Evolutionary conservation across 2,888 invertebrate genomes (phyloP).

Genomic region (Hemicrepidius hirtus): DNA sequence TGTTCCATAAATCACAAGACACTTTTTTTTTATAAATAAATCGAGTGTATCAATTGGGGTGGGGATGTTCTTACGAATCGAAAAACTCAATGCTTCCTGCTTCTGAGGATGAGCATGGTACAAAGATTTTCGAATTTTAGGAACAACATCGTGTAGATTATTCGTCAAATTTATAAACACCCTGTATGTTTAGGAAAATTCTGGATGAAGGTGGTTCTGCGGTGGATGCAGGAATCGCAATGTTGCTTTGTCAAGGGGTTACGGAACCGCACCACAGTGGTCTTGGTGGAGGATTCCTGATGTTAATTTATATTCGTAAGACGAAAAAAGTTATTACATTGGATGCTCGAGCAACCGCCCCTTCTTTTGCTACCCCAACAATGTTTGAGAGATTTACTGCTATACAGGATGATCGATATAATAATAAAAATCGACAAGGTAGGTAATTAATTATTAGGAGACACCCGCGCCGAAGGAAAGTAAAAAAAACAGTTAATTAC

Average conservation of each 20-base stretch:
- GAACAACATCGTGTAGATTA: too few relatives aligned
- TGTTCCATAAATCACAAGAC: too few relatives aligned
- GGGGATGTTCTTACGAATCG: too few relatives aligned
- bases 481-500: too few relatives aligned
- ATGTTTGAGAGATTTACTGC: constrained; percentile 10
- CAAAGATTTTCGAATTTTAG: too few relatives aligned
- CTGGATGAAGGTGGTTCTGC: constrained; percentile 26
- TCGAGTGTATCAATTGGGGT: too few relatives aligned
- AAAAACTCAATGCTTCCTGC: too few relatives aligned
- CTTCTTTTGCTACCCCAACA: neutral
- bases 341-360: constrained; percentile 23
- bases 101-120: too few relatives aligned
- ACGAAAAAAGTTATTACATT: constrained; percentile 1
- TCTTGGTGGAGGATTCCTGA: constrained; percentile 33
- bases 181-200: constrained; percentile 15
- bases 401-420: neutral
- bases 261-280: constrained; percentile 24
- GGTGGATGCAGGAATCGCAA: constrained; percentile 30
- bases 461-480: too few relatives aligned
- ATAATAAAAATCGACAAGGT: neutral
- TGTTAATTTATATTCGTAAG: constrained; percentile 6
- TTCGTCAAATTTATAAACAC: neutral
- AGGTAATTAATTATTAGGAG: neutral
- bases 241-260: constrained; percentile 34
- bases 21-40: too few relatives aligned